A percentile compares a stretch with the other conserved stretches of the same genome.
Conservation (phyloP, 2,113 vertebrate genomes). For the Oryzias woworae region DNA sequence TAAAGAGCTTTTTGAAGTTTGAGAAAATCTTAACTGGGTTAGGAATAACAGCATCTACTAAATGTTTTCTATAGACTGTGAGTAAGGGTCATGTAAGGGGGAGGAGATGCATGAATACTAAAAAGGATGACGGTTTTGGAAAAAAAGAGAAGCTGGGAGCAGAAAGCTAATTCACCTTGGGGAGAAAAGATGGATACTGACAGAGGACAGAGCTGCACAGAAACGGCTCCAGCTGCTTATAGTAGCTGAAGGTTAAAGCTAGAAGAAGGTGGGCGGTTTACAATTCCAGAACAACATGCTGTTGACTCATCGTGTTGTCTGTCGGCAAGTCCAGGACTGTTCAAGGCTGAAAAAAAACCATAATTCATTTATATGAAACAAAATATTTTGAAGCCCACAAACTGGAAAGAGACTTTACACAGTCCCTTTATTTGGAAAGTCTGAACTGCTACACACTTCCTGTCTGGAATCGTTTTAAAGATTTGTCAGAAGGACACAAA, state of each 20-base stretch:
- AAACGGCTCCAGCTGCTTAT: slow-evolving; percentile 34
- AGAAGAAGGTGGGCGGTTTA: slow-evolving; percentile 33
- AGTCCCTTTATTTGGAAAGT: no score
- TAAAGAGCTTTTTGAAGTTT: slow-evolving; percentile 9
- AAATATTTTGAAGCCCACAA: slow-evolving; percentile 13
- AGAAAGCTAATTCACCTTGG: not conserved
- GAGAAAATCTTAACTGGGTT: not conserved
- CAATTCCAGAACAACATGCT: slow-evolving; percentile 42
- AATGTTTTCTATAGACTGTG: no score
- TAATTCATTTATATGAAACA: slow-evolving; percentile 11
- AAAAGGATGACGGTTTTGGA: slow-evolving; percentile 7
- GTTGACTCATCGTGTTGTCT: slow-evolving; percentile 48
- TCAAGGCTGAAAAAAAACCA: slow-evolving; percentile 36
- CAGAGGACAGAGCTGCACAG: slow-evolving; percentile 18
- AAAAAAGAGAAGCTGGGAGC: not conserved
- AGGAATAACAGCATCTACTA: no score
- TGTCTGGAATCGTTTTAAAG: no score
- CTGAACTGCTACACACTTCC: no score
- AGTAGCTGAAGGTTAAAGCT: slow-evolving; percentile 29
- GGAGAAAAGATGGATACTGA: slow-evolving; percentile 6
- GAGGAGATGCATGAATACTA: slow-evolving; percentile 15
- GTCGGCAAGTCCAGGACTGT: slow-evolving; percentile 31
- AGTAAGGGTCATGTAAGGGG: not conserved
- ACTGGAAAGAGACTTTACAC: no score
- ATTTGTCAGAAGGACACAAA: no score